Evolutionary conservation across 2,797 vertebrate genomes (phyloP), one percentile per base, ranked within the genome.

Genomic region (Ctenochaetus hawaiiensis): DNA sequence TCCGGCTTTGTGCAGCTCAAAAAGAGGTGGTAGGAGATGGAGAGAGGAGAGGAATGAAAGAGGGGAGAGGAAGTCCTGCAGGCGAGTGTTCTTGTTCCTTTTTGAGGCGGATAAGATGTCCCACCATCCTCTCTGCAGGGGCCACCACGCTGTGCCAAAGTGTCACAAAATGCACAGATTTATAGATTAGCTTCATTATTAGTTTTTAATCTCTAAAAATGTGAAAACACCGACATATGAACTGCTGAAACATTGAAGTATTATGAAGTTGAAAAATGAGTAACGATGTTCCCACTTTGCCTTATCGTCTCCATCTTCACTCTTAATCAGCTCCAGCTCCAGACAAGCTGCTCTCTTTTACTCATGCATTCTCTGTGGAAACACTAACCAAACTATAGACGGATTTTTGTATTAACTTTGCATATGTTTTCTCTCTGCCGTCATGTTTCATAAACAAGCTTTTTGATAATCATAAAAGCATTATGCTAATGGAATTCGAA

Each of bases 1-100:
- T 94, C 91, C 85, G 86, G 92, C 88, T 93, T 92, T 89, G 79
- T 41, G 78, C 80, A 18, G 86, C 80, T 85, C 82, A 85, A 62
- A 79, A 62, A 84, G 81, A 84, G 78, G 77, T 82, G 84, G 83
- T 67, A 68, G 84, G 77, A 89, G 88, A 91, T 84, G 79, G 79
- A 83, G 61, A 78, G 84, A 81, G 75, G 82, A 89, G 78, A 85
- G 69, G 75, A 90, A 87, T 86, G 87, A 91, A 88, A 91, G 85
- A 83, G 80, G 87, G 65, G 83, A 82, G 81, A 91, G 91, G 91
- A 92, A 90, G 88, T 89, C 41, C 41, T 72, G 76, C 83, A 69
- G 83, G 86, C 62, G 26, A 72, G 48, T 12, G 68, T n/a, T 81
- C 80, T 72, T 76, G 69, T 73, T 77, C 62, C 68, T 34, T 67